phyloP scores from a whole-genome alignment of 1,140 invertebrate species.

The Samia ricini region DNA sequence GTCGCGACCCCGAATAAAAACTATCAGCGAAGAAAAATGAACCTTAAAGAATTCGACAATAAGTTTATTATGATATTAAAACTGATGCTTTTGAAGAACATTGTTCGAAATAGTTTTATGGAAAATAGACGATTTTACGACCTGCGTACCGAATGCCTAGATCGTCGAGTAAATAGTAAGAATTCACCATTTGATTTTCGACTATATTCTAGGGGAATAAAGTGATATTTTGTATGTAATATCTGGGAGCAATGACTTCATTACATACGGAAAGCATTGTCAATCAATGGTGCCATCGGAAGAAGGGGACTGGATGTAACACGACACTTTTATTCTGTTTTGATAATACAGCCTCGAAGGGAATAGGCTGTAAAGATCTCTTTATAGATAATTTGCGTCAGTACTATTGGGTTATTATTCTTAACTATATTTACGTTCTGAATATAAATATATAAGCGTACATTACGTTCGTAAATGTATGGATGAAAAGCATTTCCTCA shows the following conservation, averaged over 20 bases:
- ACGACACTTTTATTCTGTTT: slow-evolving; percentile 14
- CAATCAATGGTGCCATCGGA: slow-evolving; percentile 12
- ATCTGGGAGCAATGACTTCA: background rate
- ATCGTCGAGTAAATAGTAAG: slow-evolving; percentile 11
- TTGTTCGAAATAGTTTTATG: slow-evolving; percentile 18
- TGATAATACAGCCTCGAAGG: slow-evolving; percentile 2
- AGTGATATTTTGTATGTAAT: background rate
- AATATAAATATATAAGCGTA: background rate
- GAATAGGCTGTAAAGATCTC: slow-evolving; percentile 2
- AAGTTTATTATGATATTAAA: background rate
- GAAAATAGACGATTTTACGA: slow-evolving; percentile 18
- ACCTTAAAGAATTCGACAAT: background rate
- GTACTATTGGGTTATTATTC: background rate
- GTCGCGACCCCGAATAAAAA: background rate
- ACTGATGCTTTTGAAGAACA: background rate
- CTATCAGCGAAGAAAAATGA: background rate
- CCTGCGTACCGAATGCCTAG: slow-evolving; percentile 13
- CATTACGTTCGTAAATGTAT: background rate
- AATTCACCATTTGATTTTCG: background rate
- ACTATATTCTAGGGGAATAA: background rate
- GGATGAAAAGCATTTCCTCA: no score
- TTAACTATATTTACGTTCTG: background rate
- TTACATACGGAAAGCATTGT: slow-evolving; percentile 2
- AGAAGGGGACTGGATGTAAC: slow-evolving; percentile 7
- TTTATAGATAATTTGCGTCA: slow-evolving; percentile 4